These are phyloP conservation scores for Odontomyia ornata DNA, from an alignment of 2,888 invertebrate genomes.

Conservation along the genomic window DNA sequence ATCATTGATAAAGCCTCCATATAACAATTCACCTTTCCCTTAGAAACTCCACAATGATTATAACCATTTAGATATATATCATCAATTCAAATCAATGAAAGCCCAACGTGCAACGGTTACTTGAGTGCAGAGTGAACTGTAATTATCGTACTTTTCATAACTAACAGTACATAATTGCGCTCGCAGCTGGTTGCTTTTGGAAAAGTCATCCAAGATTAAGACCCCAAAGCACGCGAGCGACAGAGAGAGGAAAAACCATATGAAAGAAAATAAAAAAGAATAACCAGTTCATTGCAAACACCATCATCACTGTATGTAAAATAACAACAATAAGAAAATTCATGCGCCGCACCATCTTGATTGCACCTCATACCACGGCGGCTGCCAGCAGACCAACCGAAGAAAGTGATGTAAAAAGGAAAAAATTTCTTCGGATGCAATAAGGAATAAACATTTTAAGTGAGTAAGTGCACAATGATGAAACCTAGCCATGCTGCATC, in stretches of 20 bases:
- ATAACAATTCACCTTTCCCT: constrained; percentile 25
- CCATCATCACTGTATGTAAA: neutral
- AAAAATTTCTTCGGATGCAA: constrained; percentile 33
- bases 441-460: neutral
- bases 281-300: constrained; percentile 13
- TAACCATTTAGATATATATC: neutral
- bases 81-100: neutral
- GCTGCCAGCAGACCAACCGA: neutral
- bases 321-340: neutral
- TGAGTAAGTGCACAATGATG: constrained; percentile 13
- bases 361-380: neutral
- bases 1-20: too few relatives aligned
- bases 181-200: constrained; percentile 21
- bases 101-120: constrained; percentile 26
- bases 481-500: constrained; percentile 13
- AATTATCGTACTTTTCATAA: constrained; percentile 34
- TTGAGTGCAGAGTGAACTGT: constrained; percentile 11
- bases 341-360: neutral
- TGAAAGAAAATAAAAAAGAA: neutral
- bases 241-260: neutral
- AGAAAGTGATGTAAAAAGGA: constrained; percentile 27
- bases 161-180: constrained; percentile 28
- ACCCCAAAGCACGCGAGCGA: neutral
- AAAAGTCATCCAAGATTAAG: neutral
- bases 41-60: neutral